Conservation (phyloP, 2,888 invertebrate species). For the Gortyna flavago region DNA sequence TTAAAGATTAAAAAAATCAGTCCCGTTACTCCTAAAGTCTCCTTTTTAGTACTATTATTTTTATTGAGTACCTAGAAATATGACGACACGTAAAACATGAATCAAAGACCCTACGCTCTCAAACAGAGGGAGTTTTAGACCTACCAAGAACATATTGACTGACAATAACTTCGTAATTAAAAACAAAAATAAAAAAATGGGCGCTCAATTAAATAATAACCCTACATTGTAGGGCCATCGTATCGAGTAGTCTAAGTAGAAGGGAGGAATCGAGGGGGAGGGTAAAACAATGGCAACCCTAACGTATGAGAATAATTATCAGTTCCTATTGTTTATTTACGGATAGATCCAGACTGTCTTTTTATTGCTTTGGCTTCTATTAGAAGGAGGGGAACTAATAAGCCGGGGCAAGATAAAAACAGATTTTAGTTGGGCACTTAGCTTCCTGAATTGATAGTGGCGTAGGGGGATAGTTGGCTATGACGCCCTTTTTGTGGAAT, state of each 20-base stretch:
- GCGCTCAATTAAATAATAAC: constrained; percentile 82
- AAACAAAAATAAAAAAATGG: constrained; percentile 72
- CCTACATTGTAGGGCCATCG: constrained; percentile 83
- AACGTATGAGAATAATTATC: constrained; percentile 83
- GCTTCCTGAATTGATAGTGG: constrained; percentile 9
- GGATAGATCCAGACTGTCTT: constrained; percentile 79
- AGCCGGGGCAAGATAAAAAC: constrained; percentile 26
- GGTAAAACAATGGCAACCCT: constrained; percentile 83
- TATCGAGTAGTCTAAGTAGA: constrained; percentile 77
- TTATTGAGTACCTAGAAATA: background rate
- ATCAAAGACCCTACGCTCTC: constrained; percentile 20
- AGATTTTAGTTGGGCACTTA: constrained; percentile 47
- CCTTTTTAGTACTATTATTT: constrained; percentile 10
- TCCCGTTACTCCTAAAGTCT: background rate
- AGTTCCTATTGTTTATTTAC: constrained; percentile 80
- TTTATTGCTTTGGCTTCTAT: constrained; percentile 74
- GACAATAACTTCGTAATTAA: constrained; percentile 43
- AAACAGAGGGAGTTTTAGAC: background rate
- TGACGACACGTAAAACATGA: background rate
- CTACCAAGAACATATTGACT: constrained; percentile 49
- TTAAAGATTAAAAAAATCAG: background rate
- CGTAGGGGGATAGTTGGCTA: background rate
- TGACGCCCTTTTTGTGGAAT: background rate
- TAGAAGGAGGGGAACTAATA: constrained; percentile 53
- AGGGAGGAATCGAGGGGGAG: constrained; percentile 74